Conservation (phyloP, 2,888 invertebrate species). For the Carterocephalus palaemon region DNA sequence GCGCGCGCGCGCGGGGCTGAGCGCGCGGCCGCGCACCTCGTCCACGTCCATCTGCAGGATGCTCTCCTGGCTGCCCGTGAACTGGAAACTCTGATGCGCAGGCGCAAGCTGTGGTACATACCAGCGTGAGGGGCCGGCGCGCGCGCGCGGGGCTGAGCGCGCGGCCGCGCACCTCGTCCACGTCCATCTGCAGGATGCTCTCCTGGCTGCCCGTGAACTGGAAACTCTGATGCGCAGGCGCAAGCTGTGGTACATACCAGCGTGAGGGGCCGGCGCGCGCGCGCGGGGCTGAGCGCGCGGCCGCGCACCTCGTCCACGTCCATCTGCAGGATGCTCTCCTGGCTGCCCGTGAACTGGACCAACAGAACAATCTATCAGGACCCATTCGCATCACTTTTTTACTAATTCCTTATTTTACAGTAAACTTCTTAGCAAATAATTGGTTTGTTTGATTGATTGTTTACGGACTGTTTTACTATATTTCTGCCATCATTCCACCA, state of each 20-base stretch:
- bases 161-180: slow-evolving; percentile 57
- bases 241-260: slow-evolving; percentile 44
- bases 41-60: too few relatives aligned
- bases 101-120: too few relatives aligned
- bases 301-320: slow-evolving; percentile 80
- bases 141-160: too few relatives aligned
- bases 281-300: slow-evolving; percentile 59
- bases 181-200: slow-evolving; percentile 88
- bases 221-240: slow-evolving; percentile 8
- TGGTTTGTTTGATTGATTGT: too few relatives aligned
- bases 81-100: too few relatives aligned
- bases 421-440: too few relatives aligned
- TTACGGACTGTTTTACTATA: too few relatives aligned
- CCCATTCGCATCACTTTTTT: too few relatives aligned
- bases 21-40: slow-evolving; percentile 58
- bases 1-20: too few relatives aligned
- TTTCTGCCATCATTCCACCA: too few relatives aligned
- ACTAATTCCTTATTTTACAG: too few relatives aligned
- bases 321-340: slow-evolving; percentile 89
- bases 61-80: slow-evolving; percentile 91
- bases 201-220: slow-evolving; percentile 90
- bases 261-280: slow-evolving; percentile 64
- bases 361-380: slow-evolving; percentile 2
- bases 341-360: slow-evolving; percentile 87
- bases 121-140: too few relatives aligned